Conservation (phyloP, 2,797 vertebrate species). For the Xenopus petersii region DNA sequence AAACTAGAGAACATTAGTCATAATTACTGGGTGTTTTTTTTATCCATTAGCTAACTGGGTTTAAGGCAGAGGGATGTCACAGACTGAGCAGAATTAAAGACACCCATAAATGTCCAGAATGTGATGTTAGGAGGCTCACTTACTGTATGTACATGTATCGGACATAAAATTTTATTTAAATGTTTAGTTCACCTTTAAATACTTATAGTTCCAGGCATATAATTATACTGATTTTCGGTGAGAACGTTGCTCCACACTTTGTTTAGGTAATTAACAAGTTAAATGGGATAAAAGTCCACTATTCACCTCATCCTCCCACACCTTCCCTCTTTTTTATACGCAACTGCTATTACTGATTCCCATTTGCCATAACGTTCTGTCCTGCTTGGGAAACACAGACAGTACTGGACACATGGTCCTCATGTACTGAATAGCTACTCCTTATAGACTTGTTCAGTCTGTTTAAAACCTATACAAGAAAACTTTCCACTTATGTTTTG, state of each 20-base stretch:
- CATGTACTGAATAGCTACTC: neutral
- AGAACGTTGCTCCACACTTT: neutral
- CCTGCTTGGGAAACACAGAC: neutral
- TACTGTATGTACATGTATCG: too few relatives aligned
- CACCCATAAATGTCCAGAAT: too few relatives aligned
- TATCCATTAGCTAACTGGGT: too few relatives aligned
- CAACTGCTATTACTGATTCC: neutral
- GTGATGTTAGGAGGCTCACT: too few relatives aligned
- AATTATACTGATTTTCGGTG: neutral
- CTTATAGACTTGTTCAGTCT: neutral
- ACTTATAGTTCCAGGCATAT: neutral
- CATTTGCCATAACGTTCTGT: slow-evolving; percentile 4
- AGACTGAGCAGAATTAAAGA: too few relatives aligned
- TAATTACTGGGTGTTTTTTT: too few relatives aligned
- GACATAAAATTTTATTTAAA: too few relatives aligned
- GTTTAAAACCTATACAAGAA: neutral
- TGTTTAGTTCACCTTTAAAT: neutral
- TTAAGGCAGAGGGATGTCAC: too few relatives aligned
- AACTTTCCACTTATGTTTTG: too few relatives aligned
- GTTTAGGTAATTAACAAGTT: neutral
- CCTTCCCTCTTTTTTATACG: neutral
- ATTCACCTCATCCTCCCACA: neutral
- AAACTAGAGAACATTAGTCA: too few relatives aligned
- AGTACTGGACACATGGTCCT: neutral
- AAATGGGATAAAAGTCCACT: slow-evolving; percentile 2